Evolutionary conservation across 2,888 invertebrate species (phyloP).

Genomic region (Shargacucullia verbasci): DNA sequence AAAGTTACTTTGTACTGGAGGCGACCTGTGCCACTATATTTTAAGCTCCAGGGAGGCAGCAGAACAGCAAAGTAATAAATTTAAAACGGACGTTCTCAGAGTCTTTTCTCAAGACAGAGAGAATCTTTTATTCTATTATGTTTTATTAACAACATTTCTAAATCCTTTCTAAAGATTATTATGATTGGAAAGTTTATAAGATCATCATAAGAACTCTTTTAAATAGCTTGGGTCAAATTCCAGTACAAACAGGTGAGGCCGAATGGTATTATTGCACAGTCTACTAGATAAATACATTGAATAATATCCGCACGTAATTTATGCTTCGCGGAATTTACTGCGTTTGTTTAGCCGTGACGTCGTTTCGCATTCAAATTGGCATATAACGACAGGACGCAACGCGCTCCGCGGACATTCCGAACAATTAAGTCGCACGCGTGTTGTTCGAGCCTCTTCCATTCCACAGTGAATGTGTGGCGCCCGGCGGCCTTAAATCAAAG

Average conservation of each 20-base stretch:
- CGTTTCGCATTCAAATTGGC: constrained; percentile 55
- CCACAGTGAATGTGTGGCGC: constrained; percentile 57
- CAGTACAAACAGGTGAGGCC: background rate
- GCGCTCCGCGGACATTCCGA: constrained; percentile 47
- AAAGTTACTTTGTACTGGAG: constrained; percentile 72
- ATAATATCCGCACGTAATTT: constrained; percentile 27
- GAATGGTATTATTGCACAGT: background rate
- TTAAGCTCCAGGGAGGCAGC: constrained; percentile 29
- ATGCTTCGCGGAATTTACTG: constrained; percentile 31
- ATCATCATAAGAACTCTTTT: too few relatives aligned
- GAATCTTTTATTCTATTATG: constrained; percentile 17
- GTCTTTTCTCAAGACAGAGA: constrained; percentile 4
- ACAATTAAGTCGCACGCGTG: constrained; percentile 52
- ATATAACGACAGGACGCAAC: constrained; percentile 48
- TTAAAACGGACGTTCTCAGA: constrained; percentile 17
- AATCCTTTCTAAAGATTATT: too few relatives aligned
- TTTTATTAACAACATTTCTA: constrained; percentile 8
- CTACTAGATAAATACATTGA: background rate
- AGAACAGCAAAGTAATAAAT: constrained; percentile 25
- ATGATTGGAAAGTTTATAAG: too few relatives aligned
- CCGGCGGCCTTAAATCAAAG: constrained; percentile 82
- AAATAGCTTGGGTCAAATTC: background rate
- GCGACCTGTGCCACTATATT: constrained; percentile 57
- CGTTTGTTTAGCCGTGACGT: constrained; percentile 51
- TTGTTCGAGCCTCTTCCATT: constrained; percentile 66